Conservation (phyloP, 2,888 invertebrate species). For the Macropis europaea region DNA sequence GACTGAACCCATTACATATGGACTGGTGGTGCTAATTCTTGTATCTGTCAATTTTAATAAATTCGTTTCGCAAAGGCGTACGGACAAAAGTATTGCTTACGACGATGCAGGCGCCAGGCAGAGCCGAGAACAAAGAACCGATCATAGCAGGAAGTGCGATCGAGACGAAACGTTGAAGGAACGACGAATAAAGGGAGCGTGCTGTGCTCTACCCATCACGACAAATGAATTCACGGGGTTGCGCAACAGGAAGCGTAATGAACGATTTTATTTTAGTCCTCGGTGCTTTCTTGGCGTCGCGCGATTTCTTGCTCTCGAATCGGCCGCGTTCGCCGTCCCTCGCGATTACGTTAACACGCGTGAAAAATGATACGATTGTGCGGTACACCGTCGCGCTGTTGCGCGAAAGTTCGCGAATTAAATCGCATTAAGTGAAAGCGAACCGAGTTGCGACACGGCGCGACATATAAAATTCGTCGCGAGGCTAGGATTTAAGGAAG, state of each 20-base stretch:
- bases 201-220: background rate
- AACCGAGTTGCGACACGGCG: constrained; percentile 55
- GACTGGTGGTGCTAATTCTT: no score
- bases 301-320: background rate
- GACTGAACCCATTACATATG: no score
- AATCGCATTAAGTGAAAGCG: constrained; percentile 59
- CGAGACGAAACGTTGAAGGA: no score
- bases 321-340: constrained; percentile 1
- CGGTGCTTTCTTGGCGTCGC: background rate
- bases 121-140: no score
- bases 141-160: no score
- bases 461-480: constrained; percentile 51
- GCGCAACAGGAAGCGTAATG: constrained; percentile 2
- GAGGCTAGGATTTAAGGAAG: constrained; percentile 45
- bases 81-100: no score
- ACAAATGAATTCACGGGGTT: background rate
- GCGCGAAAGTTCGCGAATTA: constrained; percentile 60
- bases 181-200: background rate
- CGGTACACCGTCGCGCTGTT: background rate
- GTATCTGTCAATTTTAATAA: no score
- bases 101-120: no score
- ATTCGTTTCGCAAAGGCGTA: no score
- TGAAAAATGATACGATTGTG: constrained; percentile 50
- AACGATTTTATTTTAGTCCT: constrained; percentile 3
- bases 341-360: constrained; percentile 30